Evolutionary conservation across 1,140 invertebrate species (phyloP), one percentile per base, ranked within the genome.

Genomic region (Gonioctena quinquepunctata): DNA sequence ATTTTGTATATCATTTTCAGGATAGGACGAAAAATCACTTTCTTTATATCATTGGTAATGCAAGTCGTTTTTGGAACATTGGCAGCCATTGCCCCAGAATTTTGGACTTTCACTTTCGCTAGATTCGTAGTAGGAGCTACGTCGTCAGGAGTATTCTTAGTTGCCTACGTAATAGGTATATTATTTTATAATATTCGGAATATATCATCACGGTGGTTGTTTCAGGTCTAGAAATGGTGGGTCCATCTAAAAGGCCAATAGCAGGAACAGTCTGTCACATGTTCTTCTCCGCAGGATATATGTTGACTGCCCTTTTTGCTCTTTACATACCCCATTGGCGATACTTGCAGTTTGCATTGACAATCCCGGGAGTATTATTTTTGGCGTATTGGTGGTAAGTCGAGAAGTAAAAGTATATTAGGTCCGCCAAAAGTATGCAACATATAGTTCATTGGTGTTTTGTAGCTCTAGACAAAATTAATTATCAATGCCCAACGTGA

Each of bases 151-250:
- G 88, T 93, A 0, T 94, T 93, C 78, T 83, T 93, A 60, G 91
- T 93, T 13, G 90, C 90, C 56, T 94, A 93, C 78, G 92, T 94
- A 8, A 89, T 94, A 63, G 89, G 91, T 92, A 84, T 86, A 42
- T n/a, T n/a, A n/a, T n/a, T n/a, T n/a, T n/a, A n/a, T n/a, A n/a
- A n/a, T n/a, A n/a, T n/a, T n/a, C n/a, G n/a, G n/a, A n/a, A n/a
- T n/a, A n/a, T n/a, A n/a, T n/a, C n/a, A n/a, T n/a, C n/a, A n/a
- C n/a, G n/a, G n/a, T n/a, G n/a, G n/a, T n/a, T 42, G 33, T 86
- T 85, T 42, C 74, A 92, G 93, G 91, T 65, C 86, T 95, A 80
- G 94, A 96, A 84, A 92, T 93, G 89, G 92, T 95, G 13, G 92
- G 93, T 1, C 90, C 92, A 0, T 85, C 86, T 42, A 92, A 91